These are phyloP conservation scores for Pavo muticus DNA, from an alignment of 2,113 vertebrate species.

Conservation along the genomic window DNA sequence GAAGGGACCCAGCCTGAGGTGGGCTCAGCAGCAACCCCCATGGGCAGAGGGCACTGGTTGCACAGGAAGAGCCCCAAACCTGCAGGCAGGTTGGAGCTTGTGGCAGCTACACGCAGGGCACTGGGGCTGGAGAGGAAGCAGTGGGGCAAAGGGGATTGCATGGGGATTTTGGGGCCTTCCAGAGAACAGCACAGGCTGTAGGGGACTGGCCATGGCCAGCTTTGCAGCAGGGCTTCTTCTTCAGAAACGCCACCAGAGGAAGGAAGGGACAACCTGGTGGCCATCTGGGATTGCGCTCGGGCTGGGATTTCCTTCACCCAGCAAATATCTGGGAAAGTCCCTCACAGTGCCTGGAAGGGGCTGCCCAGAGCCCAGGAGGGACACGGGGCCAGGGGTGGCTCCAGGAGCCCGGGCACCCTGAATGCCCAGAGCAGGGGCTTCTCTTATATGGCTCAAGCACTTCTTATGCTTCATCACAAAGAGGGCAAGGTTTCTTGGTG, in stretches of 20 bases:
- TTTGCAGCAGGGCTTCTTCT: not conserved
- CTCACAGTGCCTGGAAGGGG: not conserved
- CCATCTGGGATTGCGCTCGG: too few relatives aligned
- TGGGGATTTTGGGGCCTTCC: not conserved
- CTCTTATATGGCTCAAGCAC: too few relatives aligned
- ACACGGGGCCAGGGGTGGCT: not conserved
- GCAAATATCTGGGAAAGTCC: not conserved
- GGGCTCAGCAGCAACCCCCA: not conserved
- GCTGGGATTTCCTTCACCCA: not conserved
- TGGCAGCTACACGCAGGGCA: not conserved
- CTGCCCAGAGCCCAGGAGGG: not conserved
- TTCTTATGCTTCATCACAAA: too few relatives aligned
- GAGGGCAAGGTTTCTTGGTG: too few relatives aligned
- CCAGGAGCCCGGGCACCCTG: not conserved
- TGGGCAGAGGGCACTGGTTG: not conserved
- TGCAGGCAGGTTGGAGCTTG: rapidly evolving
- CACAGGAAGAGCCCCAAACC: not conserved
- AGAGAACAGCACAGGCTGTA: not conserved
- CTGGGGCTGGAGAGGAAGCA: not conserved
- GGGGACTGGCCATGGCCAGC: not conserved
- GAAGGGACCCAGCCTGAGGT: not conserved
- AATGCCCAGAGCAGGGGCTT: not conserved
- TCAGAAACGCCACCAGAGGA: not conserved
- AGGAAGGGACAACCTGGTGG: not conserved
- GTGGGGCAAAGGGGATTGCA: not conserved